A percentile compares a stretch with the other conserved stretches of the same genome.
Evolutionary conservation across 2,113 vertebrate species (phyloP).

Genomic region (Oriolus oriolus): DNA sequence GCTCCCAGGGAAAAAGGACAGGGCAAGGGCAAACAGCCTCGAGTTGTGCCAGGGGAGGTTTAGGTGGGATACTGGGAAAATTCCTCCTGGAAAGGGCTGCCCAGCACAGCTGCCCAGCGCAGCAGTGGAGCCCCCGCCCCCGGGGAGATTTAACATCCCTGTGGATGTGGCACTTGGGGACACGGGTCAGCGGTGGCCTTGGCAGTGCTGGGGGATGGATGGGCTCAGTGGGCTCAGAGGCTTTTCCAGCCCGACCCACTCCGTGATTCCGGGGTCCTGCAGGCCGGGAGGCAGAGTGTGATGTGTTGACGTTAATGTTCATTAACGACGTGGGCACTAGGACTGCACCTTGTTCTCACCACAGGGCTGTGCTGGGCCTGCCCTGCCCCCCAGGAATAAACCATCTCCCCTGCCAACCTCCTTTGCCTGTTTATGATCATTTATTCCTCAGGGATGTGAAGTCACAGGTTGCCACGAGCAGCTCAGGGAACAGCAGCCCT

Average conservation of each 20-base stretch:
- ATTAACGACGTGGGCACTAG: fast-evolving
- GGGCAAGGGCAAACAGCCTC: not conserved
- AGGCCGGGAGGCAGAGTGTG: fast-evolving
- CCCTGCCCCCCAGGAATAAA: no score
- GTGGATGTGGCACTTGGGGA: not conserved
- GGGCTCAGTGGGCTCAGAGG: not conserved
- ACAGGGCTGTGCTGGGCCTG: not conserved
- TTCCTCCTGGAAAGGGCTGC: not conserved
- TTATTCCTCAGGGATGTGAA: not conserved
- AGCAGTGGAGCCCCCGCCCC: not conserved
- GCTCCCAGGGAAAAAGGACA: not conserved
- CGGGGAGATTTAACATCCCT: not conserved
- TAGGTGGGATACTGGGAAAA: not conserved
- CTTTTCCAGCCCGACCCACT: not conserved
- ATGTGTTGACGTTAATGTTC: fast-evolving
- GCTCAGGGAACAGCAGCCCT: not conserved
- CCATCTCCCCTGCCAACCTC: not conserved
- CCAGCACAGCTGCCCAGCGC: not conserved
- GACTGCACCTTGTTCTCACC: not conserved
- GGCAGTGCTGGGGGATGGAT: not conserved
- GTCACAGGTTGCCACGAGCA: not conserved
- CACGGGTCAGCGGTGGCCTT: not conserved
- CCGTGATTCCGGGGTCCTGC: fast-evolving
- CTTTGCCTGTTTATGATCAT: fast-evolving
- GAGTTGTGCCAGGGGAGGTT: not conserved